A percentile compares a stretch with the other conserved stretches of the same genome.
phyloP scores from a whole-genome alignment of 2,888 invertebrate genomes.

The Harmothoe impar region DNA sequence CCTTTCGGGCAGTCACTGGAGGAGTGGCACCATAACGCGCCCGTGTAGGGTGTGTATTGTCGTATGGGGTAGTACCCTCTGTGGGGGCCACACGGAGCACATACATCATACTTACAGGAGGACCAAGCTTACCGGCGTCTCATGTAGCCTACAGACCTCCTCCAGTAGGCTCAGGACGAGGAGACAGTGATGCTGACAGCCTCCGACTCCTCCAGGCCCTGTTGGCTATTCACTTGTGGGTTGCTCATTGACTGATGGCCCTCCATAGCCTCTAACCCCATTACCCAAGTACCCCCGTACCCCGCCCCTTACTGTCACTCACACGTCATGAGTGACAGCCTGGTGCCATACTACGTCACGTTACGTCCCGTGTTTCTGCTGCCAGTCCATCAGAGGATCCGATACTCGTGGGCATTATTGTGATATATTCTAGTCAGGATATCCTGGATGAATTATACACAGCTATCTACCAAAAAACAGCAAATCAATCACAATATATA shows the following conservation, averaged over 20 bases:
- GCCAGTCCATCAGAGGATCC: no score
- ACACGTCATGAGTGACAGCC: no score
- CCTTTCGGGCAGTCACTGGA: neutral
- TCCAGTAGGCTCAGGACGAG: neutral
- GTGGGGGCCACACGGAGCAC: neutral
- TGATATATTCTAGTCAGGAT: no score
- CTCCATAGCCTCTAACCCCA: no score
- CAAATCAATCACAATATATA: no score
- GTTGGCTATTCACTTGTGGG: neutral
- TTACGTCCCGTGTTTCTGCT: no score
- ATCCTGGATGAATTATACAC: no score
- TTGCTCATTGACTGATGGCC: neutral
- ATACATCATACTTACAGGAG: neutral
- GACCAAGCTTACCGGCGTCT: neutral
- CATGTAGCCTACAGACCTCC: neutral
- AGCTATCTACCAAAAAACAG: no score
- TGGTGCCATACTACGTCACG: no score
- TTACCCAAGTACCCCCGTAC: neutral
- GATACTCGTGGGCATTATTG: no score
- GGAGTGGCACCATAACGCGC: constrained; percentile 25
- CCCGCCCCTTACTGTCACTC: neutral
- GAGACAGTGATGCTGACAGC: neutral
- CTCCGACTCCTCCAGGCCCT: neutral
- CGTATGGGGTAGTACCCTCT: neutral
- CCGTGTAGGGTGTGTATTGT: neutral